Percentiles rank a stretch among this genome's conserved stretches.
phyloP scores from a whole-genome alignment of 2,113 vertebrate species.

The Aramus guarauna region DNA sequence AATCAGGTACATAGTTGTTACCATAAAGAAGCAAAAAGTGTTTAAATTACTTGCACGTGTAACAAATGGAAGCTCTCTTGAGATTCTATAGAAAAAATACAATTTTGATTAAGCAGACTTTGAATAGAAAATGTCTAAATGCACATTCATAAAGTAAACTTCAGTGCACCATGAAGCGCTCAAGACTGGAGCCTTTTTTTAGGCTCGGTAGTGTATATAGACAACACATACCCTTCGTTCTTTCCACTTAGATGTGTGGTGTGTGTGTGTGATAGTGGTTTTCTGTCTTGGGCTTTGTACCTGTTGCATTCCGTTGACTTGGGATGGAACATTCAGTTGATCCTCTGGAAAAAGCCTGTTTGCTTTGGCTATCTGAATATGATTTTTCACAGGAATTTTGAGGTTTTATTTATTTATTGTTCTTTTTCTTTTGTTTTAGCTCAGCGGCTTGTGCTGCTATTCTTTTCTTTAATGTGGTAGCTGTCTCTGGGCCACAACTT shows the following conservation, averaged over 20 bases:
- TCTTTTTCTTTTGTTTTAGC: neutral
- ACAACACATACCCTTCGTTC: too few relatives aligned
- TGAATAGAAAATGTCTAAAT: neutral
- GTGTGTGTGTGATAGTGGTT: neutral
- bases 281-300: neutral
- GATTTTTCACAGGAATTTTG: neutral
- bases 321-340: neutral
- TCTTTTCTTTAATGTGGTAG: neutral
- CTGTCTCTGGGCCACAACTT: neutral
- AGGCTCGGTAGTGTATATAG: neutral
- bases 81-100: neutral
- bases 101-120: neutral
- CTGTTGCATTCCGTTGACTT: neutral
- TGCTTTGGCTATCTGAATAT: neutral
- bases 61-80: neutral
- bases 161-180: neutral
- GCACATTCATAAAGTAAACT: neutral
- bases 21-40: neutral
- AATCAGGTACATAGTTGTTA: neutral
- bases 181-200: neutral
- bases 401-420: neutral
- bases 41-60: neutral
- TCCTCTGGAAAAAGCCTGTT: neutral
- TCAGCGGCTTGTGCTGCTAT: neutral
- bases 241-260: neutral